Evolutionary conservation across 2,113 vertebrate genomes (phyloP).

Genomic region (Tonatia bakeri): DNA sequence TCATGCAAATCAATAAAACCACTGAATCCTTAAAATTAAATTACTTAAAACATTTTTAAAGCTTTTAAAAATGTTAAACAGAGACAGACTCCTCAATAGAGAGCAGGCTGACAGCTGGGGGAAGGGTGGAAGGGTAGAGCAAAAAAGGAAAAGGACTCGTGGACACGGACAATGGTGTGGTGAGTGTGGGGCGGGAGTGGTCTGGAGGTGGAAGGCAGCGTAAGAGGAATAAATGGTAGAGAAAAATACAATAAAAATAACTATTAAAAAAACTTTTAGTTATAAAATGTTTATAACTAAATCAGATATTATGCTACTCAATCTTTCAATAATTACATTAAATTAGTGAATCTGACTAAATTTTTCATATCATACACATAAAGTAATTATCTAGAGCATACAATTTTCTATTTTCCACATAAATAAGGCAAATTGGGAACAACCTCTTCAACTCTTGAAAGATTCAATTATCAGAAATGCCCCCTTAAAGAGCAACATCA

Average conservation of each 20-base stretch:
- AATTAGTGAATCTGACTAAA: slow-evolving; percentile 25
- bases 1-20: background rate
- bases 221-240: no score
- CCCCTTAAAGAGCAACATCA: background rate
- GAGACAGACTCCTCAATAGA: no score
- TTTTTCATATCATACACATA: background rate
- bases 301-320: background rate
- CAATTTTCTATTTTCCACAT: background rate
- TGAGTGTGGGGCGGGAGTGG: no score
- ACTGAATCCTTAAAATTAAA: slow-evolving; percentile 3
- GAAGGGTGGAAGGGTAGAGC: no score
- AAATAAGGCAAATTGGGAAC: background rate
- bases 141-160: no score
- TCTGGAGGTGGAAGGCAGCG: no score
- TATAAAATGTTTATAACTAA: background rate
- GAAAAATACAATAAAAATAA: no score
- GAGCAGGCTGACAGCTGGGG: no score
- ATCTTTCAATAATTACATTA: background rate
- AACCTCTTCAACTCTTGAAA: background rate
- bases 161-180: no score
- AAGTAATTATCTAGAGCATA: background rate
- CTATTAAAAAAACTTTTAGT: no score
- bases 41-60: slow-evolving; percentile 18
- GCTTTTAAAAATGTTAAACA: background rate
- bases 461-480: background rate